These are phyloP conservation scores for Patagioenas fasciata DNA, from an alignment of 2,113 vertebrate genomes.

Conservation along the genomic window DNA sequence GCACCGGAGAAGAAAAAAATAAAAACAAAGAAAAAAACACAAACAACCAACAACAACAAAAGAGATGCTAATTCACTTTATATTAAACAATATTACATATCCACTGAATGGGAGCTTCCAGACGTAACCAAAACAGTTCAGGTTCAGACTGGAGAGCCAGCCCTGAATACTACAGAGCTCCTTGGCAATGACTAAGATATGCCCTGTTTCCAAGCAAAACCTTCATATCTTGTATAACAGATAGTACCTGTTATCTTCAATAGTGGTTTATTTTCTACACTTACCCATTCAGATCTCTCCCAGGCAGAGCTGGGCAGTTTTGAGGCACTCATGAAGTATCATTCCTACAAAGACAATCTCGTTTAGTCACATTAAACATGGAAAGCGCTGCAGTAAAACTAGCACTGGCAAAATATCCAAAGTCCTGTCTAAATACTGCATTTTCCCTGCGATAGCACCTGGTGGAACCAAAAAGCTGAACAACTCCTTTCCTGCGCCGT, in stretches of 20 bases:
- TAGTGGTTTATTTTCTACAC: not conserved
- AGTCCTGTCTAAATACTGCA: not conserved
- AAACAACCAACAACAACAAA: not conserved
- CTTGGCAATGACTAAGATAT: not conserved
- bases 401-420: not conserved
- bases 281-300: not conserved
- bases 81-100: not conserved
- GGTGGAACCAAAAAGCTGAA: not conserved
- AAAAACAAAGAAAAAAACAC: too few species aligned
- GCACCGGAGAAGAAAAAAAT: not conserved
- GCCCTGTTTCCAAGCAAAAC: not conserved
- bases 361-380: not conserved
- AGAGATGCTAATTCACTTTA: not conserved
- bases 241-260: not conserved
- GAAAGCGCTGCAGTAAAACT: not conserved
- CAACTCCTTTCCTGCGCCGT: not conserved
- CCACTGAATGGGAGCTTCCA: not conserved
- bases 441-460: not conserved
- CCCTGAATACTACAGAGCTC: not conserved
- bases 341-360: not conserved
- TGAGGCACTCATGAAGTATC: not conserved
- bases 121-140: not conserved
- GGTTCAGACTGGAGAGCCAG: not conserved
- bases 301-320: not conserved
- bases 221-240: not conserved